Evolutionary conservation across 2,888 invertebrate species (phyloP), one percentile per base, ranked within the genome.

Genomic region (Plebejus melissa): DNA sequence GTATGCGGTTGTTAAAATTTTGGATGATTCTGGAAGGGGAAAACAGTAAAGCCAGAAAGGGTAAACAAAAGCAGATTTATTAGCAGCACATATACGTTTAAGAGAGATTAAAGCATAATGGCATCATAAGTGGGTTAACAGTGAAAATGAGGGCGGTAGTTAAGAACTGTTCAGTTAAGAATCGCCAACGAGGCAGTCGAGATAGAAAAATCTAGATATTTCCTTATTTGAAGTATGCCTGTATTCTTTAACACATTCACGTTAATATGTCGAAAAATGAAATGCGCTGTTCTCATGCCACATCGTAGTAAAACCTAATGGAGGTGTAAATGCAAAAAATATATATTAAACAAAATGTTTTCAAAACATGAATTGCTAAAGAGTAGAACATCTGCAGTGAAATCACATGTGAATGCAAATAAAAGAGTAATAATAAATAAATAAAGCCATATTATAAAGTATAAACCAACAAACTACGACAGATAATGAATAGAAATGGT

Each of bases 351-450:
- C 71, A 76, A 69, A 74, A 77, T 65, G 65, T 74, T 76, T 78
- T 80, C 82, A 83, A 85, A 88, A 89, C 88, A 91, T 91, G 91
- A 90, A 90, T 88, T 88, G 88, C 89, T 88, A 88, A 88, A 86
- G 85, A 87, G 87, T 87, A 88, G 82, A 88, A 88, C 86, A 87
- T 88, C 88, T 90, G 92, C 91, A 90, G 93, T 93, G 93, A 93
- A 93, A 93, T 93, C 93, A 93, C 93, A 93, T 93, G 93, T 93
- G 93, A 93, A 93, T 93, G 93, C 91, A 91, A 91, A 88, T 86
- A 85, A 88, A 87, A 86, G 83, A 88, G 86, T 88, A 88, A 89
- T 87, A 89, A 89, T 91, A 89, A 90, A 90, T 90, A 90, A 82
- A 92, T 92, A 92, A 89, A 92, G 92, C 92, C 89, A 92, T 88